phyloP scores from a whole-genome alignment of 2,797 vertebrate genomes.

The Buceros bicornis region DNA sequence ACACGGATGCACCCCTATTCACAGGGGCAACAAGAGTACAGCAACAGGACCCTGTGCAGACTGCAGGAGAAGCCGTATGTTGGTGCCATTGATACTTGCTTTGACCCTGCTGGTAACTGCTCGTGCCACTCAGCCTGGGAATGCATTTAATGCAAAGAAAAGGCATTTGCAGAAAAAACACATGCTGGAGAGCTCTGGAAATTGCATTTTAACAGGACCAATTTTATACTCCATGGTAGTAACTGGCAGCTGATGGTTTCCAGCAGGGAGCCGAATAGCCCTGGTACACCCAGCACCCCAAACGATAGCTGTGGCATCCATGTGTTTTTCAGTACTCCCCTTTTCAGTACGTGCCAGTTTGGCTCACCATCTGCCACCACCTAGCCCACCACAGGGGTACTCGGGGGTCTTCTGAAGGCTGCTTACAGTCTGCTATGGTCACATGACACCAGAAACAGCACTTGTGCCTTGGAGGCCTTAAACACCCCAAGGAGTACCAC shows the following conservation, averaged over 20 bases:
- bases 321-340: background rate
- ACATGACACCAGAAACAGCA: background rate
- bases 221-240: background rate
- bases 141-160: constrained; percentile 27
- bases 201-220: constrained; percentile 51
- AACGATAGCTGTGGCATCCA: background rate
- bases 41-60: background rate
- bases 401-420: background rate
- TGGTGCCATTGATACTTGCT: background rate
- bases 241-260: constrained; percentile 33
- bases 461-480: background rate
- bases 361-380: background rate
- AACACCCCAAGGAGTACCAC: background rate
- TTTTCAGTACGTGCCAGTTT: background rate
- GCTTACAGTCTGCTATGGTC: background rate
- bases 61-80: background rate
- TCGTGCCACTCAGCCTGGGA: background rate
- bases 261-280: constrained; percentile 13
- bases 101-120: background rate
- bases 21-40: fast-evolving
- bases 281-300: background rate
- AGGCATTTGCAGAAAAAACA: constrained; percentile 41
- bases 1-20: fast-evolving
- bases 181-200: constrained; percentile 30
- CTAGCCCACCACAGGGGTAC: background rate